phyloP scores from a whole-genome alignment of 2,888 invertebrate genomes.

The Schrankia costaestrigalis region DNA sequence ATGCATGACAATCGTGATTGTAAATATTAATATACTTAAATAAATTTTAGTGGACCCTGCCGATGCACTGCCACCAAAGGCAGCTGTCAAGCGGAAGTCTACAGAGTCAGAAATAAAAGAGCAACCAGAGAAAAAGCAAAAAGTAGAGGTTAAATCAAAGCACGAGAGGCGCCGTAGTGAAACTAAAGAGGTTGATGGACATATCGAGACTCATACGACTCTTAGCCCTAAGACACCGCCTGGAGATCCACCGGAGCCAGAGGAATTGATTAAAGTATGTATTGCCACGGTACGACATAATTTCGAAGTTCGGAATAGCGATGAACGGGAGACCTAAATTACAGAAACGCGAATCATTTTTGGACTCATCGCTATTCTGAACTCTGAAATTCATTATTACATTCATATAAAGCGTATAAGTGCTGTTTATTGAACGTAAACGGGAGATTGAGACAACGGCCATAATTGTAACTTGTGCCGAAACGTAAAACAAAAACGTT shows the following conservation, averaged over 20 bases:
- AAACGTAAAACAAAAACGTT: too few relatives aligned
- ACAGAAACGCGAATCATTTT: too few relatives aligned
- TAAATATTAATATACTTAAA: conserved; percentile 1
- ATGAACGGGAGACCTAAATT: too few relatives aligned
- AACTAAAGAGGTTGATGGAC: conserved; percentile 83
- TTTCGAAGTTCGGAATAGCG: too few relatives aligned
- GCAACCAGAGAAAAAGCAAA: conserved; percentile 68
- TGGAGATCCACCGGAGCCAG: conserved; percentile 94
- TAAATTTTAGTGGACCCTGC: conserved; percentile 63
- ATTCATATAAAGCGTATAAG: too few relatives aligned
- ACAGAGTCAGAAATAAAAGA: conserved; percentile 47
- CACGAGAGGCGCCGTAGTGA: conserved; percentile 67
- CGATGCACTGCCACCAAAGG: conserved; percentile 58
- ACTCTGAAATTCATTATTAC: too few relatives aligned
- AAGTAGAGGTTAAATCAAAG: conserved; percentile 46
- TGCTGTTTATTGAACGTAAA: too few relatives aligned
- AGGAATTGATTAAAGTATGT: conserved; percentile 89
- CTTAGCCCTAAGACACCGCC: conserved; percentile 89
- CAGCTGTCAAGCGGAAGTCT: conserved; percentile 57
- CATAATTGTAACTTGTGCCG: too few relatives aligned
- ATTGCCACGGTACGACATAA: background rate
- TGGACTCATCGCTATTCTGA: too few relatives aligned
- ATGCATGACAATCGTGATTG: background rate
- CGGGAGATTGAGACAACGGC: too few relatives aligned
- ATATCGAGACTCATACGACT: conserved; percentile 87